These are phyloP conservation scores for Eubasilissa regina DNA, from an alignment of 1,140 invertebrate genomes.

Conservation along the genomic window DNA sequence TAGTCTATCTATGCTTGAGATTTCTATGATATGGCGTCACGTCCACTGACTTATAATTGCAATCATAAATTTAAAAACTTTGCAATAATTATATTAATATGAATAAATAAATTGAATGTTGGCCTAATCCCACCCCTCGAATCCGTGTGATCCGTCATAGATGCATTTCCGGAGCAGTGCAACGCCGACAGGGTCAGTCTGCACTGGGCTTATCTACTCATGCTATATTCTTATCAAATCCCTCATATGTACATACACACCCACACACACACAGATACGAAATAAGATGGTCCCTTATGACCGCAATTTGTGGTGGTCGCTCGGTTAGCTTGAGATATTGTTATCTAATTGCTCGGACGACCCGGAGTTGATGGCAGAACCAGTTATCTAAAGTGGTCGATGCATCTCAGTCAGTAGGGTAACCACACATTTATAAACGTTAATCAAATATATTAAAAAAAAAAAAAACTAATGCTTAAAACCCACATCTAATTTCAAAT, in stretches of 20 bases:
- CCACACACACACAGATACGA: neutral
- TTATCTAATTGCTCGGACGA: constrained; percentile 39
- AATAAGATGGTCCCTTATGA: constrained; percentile 43
- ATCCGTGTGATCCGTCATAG: neutral
- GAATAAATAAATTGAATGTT: too few relatives aligned
- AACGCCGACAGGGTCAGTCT: neutral
- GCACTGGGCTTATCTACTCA: neutral
- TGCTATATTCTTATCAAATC: too few relatives aligned
- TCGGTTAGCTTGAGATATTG: constrained; percentile 44
- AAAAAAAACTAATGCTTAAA: too few relatives aligned
- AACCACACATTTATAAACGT: neutral
- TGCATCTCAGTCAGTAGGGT: neutral
- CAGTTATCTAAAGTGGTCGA: constrained; percentile 37
- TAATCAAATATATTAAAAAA: neutral
- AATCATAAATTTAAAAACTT: too few relatives aligned
- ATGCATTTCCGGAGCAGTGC: neutral
- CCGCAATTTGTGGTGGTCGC: constrained; percentile 40
- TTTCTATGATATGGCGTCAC: too few relatives aligned
- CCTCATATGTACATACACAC: too few relatives aligned
- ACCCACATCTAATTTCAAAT: too few relatives aligned
- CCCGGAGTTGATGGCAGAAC: constrained; percentile 16
- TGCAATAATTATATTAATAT: too few relatives aligned
- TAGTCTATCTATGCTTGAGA: too few relatives aligned
- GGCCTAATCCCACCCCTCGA: too few relatives aligned
- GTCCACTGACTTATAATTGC: too few relatives aligned